Base-by-base conservation (phyloP, 2,797 vertebrate genomes). In the Poecilia velifera region DNA sequence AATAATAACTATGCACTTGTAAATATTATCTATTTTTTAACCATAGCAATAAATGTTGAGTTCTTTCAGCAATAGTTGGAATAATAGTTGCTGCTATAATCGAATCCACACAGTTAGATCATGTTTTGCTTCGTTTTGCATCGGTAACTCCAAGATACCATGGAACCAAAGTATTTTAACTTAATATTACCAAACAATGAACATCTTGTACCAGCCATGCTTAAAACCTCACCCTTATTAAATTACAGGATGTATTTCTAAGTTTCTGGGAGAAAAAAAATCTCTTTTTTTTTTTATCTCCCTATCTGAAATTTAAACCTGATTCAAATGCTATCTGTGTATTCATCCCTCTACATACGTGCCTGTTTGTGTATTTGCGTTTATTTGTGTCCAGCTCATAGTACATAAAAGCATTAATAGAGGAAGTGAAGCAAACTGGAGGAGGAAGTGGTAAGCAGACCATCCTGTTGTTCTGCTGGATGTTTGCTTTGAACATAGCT, bases 401-500 rank as follows among this genome's bases (percentile, higher is more conserved):
- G 86, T 90, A 85, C 84, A 89, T 87, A 88, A 92, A 93, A 57
- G 79, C 82, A 89, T 91, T 93, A 93, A 92, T 84, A 81, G 89
- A 94, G 90, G 93, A 94, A 93, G 92, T 85, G 72, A 91, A 93
- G 82, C 86, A 87, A 94, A 88, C 68, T 81, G 18, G 80, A 79
- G 86, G 84, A 89, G 93, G 93, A 95, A 95, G 91, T 82, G 86
- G 86, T 68, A 85, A 88, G 84, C 70, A 7, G 86, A 83, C 86
- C 91, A 94, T 95, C 94, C 94, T 95, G 95, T 94, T 92, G 92
- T 90, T 88, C 86, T 57, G 83, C 78, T 74, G 84, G 82, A 91
- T 90, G 87, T 87, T 93, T 88, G 90, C 95, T 96, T 96, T 96
- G 94, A 96, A 96, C 90, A 72, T 78, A 77, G 87, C 91, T 78